phyloP scores from a whole-genome alignment of 2,888 invertebrate genomes.

The Luperina nickerlii region DNA sequence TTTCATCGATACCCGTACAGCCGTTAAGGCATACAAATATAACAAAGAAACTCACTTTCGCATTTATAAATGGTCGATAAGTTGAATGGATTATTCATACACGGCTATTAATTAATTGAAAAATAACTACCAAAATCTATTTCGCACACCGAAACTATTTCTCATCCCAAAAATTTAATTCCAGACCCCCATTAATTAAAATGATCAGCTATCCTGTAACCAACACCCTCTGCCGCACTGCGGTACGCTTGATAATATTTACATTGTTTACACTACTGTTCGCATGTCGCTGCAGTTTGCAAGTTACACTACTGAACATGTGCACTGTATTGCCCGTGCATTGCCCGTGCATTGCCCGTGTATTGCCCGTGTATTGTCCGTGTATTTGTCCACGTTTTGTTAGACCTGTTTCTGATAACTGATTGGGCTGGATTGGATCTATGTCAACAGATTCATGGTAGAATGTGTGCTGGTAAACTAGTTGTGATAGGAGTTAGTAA shows the following conservation, averaged over 20 bases:
- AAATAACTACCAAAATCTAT: background rate
- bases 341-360: background rate
- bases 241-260: slow-evolving; percentile 38
- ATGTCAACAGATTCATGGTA: slow-evolving; percentile 9
- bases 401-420: slow-evolving; percentile 9
- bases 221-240: slow-evolving; percentile 37
- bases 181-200: slow-evolving; percentile 7
- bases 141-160: background rate
- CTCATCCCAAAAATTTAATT: background rate
- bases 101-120: background rate
- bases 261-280: slow-evolving; percentile 39
- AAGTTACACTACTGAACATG: slow-evolving; percentile 42
- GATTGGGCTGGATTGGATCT: slow-evolving; percentile 27
- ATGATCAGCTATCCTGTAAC: slow-evolving; percentile 8
- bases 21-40: background rate
- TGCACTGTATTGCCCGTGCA: background rate
- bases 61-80: no score
- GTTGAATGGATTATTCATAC: background rate
- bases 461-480: background rate
- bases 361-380: background rate
- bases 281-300: slow-evolving; percentile 24
- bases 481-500: background rate
- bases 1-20: no score
- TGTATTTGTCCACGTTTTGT: slow-evolving; percentile 16
- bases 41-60: no score